phyloP scores from a whole-genome alignment of 2,797 vertebrate genomes.

The Sus cebifrons region DNA sequence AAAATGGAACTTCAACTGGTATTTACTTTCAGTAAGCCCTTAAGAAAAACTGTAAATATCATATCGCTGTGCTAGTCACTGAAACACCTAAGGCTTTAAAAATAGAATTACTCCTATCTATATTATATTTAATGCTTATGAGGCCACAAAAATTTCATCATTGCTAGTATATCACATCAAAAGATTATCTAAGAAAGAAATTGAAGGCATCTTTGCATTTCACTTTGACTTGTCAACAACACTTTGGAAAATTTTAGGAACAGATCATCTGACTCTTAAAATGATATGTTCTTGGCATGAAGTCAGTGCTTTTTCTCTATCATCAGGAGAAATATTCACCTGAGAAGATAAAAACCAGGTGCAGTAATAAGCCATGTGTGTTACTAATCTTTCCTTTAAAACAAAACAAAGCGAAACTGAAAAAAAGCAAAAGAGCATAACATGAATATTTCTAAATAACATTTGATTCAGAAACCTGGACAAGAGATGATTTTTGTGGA shows the following conservation, averaged over 20 bases:
- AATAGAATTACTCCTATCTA: constrained; percentile 58
- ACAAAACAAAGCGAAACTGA: neutral
- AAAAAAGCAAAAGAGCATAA: constrained; percentile 3
- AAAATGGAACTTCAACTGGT: constrained; percentile 44
- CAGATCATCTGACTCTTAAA: constrained; percentile 53
- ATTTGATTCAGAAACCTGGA: constrained; percentile 18
- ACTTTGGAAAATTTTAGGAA: constrained; percentile 59
- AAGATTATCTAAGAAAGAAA: constrained; percentile 70
- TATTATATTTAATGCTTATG: constrained; percentile 58
- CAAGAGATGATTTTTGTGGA: neutral
- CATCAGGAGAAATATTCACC: constrained; percentile 67
- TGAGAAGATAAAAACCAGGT: constrained; percentile 11
- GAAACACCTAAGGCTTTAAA: constrained; percentile 40
- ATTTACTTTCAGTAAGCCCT: constrained; percentile 63
- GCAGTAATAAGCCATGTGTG: neutral
- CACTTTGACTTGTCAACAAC: constrained; percentile 69
- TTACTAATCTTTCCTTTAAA: constrained; percentile 41
- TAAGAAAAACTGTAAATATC: constrained; percentile 46
- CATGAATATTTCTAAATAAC: constrained; percentile 1
- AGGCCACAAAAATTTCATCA: constrained; percentile 58
- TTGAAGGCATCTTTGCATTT: constrained; percentile 69
- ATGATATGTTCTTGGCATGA: constrained; percentile 54
- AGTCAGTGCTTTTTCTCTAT: neutral
- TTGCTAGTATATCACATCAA: neutral
- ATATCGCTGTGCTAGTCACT: constrained; percentile 67